A percentile compares a stretch with the other conserved stretches of the same genome.
Conservation (phyloP, 2,797 vertebrate genomes). For the Acanthurus tractus region DNA sequence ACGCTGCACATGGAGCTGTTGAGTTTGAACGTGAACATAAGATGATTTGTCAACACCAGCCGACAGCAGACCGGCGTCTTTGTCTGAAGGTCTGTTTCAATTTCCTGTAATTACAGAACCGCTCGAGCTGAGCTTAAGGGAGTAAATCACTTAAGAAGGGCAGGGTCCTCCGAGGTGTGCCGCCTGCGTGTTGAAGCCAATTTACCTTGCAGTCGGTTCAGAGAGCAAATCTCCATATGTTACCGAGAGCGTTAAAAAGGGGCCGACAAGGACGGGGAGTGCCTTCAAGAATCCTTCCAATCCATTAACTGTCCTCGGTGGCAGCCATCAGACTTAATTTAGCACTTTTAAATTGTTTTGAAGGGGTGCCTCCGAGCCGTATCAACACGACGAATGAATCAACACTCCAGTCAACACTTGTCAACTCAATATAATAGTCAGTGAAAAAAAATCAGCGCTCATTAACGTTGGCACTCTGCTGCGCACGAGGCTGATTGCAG, state of each 20-base stretch:
- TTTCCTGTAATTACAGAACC: slow-evolving; percentile 78
- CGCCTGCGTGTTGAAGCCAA: slow-evolving; percentile 62
- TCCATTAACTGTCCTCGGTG: slow-evolving; percentile 53
- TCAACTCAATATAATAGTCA: slow-evolving; percentile 41
- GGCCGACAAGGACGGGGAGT: slow-evolving; percentile 12
- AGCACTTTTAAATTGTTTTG: slow-evolving; percentile 47
- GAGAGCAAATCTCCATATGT: slow-evolving; percentile 81
- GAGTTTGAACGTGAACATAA: slow-evolving; percentile 30
- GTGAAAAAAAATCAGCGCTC: slow-evolving; percentile 32
- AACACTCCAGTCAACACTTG: slow-evolving; percentile 60
- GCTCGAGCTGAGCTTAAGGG: slow-evolving; percentile 58
- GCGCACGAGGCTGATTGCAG: slow-evolving; percentile 6
- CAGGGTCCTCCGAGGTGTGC: slow-evolving; percentile 71
- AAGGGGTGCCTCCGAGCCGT: slow-evolving; percentile 39
- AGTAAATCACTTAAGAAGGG: slow-evolving; percentile 79
- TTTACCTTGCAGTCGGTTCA: slow-evolving; percentile 58
- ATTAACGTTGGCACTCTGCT: slow-evolving; percentile 35
- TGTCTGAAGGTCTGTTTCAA: slow-evolving; percentile 53
- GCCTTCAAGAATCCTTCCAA: slow-evolving; percentile 55
- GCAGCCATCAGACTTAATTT: slow-evolving; percentile 59
- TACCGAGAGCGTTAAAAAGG: slow-evolving; percentile 29
- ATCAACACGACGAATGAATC: slow-evolving; percentile 28
- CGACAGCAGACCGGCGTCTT: slow-evolving; percentile 13
- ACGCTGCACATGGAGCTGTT: background rate
- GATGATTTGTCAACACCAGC: background rate